Base-by-base conservation (phyloP, 2,888 invertebrate species). In the Hydrotaea diabolus region DNA sequence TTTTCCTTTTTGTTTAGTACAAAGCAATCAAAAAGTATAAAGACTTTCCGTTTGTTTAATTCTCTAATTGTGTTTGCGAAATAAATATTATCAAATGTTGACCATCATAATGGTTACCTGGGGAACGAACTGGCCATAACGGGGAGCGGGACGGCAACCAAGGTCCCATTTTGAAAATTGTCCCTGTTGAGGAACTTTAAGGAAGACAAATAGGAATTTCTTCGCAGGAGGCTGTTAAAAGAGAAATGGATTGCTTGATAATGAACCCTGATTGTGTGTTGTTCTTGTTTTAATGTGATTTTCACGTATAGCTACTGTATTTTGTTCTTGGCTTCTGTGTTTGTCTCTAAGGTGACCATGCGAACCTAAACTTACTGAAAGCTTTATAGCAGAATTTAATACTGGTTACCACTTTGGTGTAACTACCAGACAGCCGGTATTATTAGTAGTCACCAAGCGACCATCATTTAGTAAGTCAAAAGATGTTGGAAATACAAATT, bases 241-340 rank as follows among this genome's bases (percentile, higher is more conserved):
- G 75, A 46, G 26, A 77, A 77, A 80, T 43, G 77, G 73, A 77
- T 77, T 80, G 31, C 21, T 84, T 75, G 74, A 74, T 80, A 80
- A 83, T 83, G 77, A 39, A 53, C 66, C 21, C n/a, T 23, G 23
- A 62, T 62, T 62, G 31, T 59, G 26, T 77, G 74, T 46, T 57
- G 15, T 59, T 26, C 26, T 36, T 39, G 39, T 39, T 39, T 39
- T 39, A 39, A 31, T 36, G 4, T 36, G 21, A 36, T 46, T 69
- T 69, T 69, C 46, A 15, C 15, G 46, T 21, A 11, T 62, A 17
- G n/a, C 13, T 19, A 4, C 19, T 19, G 66, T 13, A 39, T 43
- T 66, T 64, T 64, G 2, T 49, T 49, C 11, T 57, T 57, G 55
- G 4, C 19, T 21, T 57, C n/a, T n/a, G 55, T 21, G 19, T 49